phyloP scores from a whole-genome alignment of 2,888 invertebrate genomes.

The Eupsilia transversa region DNA sequence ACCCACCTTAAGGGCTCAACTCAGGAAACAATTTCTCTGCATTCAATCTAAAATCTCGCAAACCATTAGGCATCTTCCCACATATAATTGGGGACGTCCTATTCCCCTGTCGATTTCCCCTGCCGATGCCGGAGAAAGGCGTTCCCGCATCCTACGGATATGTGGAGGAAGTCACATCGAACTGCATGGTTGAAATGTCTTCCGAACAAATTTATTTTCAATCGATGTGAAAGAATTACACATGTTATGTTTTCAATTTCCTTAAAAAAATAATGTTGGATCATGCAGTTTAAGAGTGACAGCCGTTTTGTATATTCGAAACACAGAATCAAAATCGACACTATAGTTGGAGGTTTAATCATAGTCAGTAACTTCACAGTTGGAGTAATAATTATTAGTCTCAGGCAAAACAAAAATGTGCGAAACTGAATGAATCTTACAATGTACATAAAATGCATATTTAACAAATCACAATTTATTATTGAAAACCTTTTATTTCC shows the following conservation, averaged over 20 bases:
- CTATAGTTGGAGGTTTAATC: no score
- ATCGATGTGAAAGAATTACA: background rate
- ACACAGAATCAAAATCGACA: no score
- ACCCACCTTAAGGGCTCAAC: background rate
- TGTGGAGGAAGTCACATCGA: slow-evolving; percentile 20
- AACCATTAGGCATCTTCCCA: slow-evolving; percentile 24
- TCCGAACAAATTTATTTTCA: slow-evolving; percentile 25
- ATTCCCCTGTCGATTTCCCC: slow-evolving; percentile 34
- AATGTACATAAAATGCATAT: no score
- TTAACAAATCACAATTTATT: no score
- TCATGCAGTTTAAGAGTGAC: no score
- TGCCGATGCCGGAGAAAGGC: background rate
- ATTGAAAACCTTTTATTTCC: no score
- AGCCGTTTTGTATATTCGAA: no score
- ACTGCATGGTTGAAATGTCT: slow-evolving; percentile 5
- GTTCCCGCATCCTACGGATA: slow-evolving; percentile 27
- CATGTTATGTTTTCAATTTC: background rate
- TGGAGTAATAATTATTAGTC: no score
- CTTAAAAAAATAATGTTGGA: background rate
- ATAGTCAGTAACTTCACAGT: no score
- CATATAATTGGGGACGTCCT: slow-evolving; percentile 31
- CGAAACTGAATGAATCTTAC: no score
- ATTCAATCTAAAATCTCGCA: slow-evolving; percentile 42
- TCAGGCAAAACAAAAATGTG: no score
- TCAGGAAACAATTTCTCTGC: slow-evolving; percentile 38